Evolutionary conservation across 2,113 vertebrate species (phyloP).

Genomic region (Tychaedon coryphoeus): DNA sequence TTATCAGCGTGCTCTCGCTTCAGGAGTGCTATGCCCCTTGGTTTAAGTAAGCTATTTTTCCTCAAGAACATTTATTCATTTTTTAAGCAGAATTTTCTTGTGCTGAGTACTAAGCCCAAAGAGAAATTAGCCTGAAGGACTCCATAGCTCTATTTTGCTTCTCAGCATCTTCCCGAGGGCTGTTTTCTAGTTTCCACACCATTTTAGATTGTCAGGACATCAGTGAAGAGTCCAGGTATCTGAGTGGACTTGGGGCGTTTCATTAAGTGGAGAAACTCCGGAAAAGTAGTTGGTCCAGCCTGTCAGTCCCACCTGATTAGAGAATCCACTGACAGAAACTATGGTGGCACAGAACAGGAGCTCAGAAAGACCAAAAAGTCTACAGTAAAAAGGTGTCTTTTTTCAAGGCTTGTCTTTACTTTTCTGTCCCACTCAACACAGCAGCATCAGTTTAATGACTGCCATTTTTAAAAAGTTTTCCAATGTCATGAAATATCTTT

Average conservation of each 20-base stretch:
- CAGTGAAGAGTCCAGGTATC: background rate
- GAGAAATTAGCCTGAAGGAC: background rate
- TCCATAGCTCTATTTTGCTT: background rate
- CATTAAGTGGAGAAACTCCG: background rate
- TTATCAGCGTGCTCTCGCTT: conserved; percentile 15
- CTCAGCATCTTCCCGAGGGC: background rate
- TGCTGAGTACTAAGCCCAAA: background rate
- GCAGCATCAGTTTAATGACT: background rate
- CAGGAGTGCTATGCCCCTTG: background rate
- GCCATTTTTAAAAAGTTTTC: background rate
- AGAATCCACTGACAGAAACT: background rate
- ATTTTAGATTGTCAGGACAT: background rate
- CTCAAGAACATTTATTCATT: background rate
- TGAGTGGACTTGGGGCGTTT: background rate
- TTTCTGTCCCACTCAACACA: background rate
- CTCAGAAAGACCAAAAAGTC: background rate
- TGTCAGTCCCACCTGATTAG: background rate
- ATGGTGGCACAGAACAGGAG: background rate
- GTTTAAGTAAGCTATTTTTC: conserved; percentile 28
- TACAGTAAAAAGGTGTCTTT: background rate
- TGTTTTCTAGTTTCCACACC: background rate
- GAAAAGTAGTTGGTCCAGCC: background rate
- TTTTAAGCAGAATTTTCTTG: background rate
- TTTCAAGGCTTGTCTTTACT: background rate
- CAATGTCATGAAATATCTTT: background rate